Conservation (phyloP, 2,888 invertebrate genomes). For the Ichneumoninae sp. region DNA sequence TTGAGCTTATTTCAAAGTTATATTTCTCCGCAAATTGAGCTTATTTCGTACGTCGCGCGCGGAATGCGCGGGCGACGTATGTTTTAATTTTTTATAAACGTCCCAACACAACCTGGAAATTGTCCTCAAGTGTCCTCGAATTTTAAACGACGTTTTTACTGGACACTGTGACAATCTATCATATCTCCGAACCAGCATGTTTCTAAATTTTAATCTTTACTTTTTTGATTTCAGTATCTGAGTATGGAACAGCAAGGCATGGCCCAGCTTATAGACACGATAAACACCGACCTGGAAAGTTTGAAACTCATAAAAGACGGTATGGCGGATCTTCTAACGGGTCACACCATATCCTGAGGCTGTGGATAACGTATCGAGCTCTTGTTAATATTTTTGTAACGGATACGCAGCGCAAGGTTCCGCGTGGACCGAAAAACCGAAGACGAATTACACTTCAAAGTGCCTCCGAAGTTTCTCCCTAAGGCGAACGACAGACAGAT, state of each 20-base stretch:
- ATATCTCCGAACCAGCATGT: neutral
- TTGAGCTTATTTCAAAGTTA: no score
- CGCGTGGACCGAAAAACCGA: neutral
- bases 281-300: constrained; percentile 92
- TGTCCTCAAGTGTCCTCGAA: no score
- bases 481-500: neutral
- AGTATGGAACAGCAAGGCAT: constrained; percentile 95
- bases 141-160: no score
- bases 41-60: no score
- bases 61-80: no score
- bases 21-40: no score
- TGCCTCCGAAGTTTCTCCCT: constrained; percentile 30
- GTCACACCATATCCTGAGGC: constrained; percentile 78
- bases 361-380: neutral
- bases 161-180: neutral
- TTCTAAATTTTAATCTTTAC: constrained; percentile 11
- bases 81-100: neutral
- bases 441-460: constrained; percentile 1
- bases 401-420: neutral
- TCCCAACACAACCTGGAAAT: neutral
- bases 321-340: constrained; percentile 86
- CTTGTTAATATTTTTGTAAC: constrained; percentile 9
- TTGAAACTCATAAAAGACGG: constrained; percentile 92
- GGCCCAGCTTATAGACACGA: constrained; percentile 92
- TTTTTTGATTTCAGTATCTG: constrained; percentile 88